Evolutionary conservation across 37 sponge, comb jelly and placozoan species (phyloP), one percentile per base, ranked within the genome.

Genomic region (Beroe forskalii): DNA sequence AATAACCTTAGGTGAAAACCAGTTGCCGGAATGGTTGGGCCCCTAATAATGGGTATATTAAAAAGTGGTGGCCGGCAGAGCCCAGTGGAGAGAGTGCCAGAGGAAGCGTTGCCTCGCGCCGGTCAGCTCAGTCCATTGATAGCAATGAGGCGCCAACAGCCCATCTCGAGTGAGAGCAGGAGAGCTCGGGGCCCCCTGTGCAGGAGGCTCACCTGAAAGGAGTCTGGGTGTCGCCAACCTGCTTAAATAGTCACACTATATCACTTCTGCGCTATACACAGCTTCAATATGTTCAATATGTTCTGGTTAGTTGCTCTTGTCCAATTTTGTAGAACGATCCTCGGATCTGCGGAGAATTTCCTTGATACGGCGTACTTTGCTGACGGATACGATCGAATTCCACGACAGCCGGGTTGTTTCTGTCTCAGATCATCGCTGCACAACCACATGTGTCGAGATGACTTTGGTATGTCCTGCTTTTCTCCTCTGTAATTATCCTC

Each of bases 141-240:
- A 63, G 28, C 66, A n/a, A n/a, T n/a, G 66, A 17, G 66, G 66
- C 66, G 66, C 66, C 66, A 63, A 30, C 25, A 24, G 20, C 66
- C 25, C 66, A 24, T 8, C 66, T 63, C 23, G 23, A 30, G 6
- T 30, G 28, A 24, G 66, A 30, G 24, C 66, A 63, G 66, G 66
- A n/a, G n/a, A n/a, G n/a, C n/a, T n/a, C n/a, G n/a, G 66, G 66
- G 66, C 66, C 66, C 66, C 66, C 66, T 63, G 66, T 63, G 66
- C 66, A 63, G 25, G 66, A 63, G 66, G 66, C 66, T 24, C 66
- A 24, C 23, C 2, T 24, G 28, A n/a, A 30, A 63, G 66, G 66
- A 63, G 66, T 20, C 66, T 63, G 28, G 28, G 28, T 63, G 66
- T 63, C 66, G 66, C 66, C 66, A 28, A 24, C 25, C 66, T 28